Conservation (phyloP, 2,888 invertebrate genomes). For the Drosophila fungiperda region DNA sequence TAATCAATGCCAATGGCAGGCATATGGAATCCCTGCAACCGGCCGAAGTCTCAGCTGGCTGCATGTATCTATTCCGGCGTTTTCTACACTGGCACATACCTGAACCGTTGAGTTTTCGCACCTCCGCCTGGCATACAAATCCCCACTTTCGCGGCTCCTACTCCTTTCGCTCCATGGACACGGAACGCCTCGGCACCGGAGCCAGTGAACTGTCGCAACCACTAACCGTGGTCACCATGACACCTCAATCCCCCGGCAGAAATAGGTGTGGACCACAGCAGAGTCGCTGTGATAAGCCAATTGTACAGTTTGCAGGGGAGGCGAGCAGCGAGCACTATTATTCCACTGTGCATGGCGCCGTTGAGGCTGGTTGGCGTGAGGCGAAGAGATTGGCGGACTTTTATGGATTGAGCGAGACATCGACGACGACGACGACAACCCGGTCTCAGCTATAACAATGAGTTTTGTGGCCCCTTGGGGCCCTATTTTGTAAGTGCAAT, state of each 20-base stretch:
- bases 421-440: slow-evolving; percentile 31
- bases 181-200: slow-evolving; percentile 86
- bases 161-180: slow-evolving; percentile 87
- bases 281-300: slow-evolving; percentile 85
- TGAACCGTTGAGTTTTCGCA: slow-evolving; percentile 74
- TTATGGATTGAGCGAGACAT: slow-evolving; percentile 62
- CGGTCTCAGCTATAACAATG: slow-evolving; percentile 81
- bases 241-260: slow-evolving; percentile 83
- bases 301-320: slow-evolving; percentile 89
- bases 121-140: slow-evolving; percentile 89
- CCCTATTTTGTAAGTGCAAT: slow-evolving; percentile 23
- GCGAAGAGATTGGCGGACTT: slow-evolving; percentile 87
- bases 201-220: slow-evolving; percentile 86
- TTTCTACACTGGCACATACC: slow-evolving; percentile 83
- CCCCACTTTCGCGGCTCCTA: slow-evolving; percentile 88
- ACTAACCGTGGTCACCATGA: slow-evolving; percentile 75
- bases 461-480: slow-evolving; percentile 10
- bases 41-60: slow-evolving; percentile 84
- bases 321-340: slow-evolving; percentile 89
- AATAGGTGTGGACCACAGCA: slow-evolving; percentile 53
- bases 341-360: slow-evolving; percentile 90
- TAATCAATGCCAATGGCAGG: slow-evolving; percentile 88
- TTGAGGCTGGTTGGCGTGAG: slow-evolving; percentile 90
- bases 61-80: slow-evolving; percentile 82
- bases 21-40: slow-evolving; percentile 88